Percentiles rank a stretch among this genome's conserved stretches.
phyloP scores from a whole-genome alignment of 2,113 vertebrate species.

The Cinclus cinclus region DNA sequence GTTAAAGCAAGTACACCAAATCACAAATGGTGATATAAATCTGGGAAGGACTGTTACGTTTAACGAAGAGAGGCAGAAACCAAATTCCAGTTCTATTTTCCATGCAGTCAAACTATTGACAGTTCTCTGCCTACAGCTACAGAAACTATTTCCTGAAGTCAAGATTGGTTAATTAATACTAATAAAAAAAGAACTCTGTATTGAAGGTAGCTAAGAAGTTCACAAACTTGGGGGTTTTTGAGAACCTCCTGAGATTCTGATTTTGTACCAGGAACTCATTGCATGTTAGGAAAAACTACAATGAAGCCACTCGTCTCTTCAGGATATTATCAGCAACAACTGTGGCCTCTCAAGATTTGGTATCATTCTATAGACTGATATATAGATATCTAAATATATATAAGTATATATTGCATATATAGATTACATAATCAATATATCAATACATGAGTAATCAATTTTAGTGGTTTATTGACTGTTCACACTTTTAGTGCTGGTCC shows the following conservation, averaged over 20 bases:
- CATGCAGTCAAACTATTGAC: background rate
- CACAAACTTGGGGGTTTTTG: background rate
- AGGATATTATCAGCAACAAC: background rate
- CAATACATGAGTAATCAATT: background rate
- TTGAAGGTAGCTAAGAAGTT: background rate
- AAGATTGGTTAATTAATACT: background rate
- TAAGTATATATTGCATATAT: background rate
- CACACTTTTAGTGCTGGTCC: background rate
- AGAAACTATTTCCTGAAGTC: background rate
- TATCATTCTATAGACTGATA: background rate
- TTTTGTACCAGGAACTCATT: background rate
- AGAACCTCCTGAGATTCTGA: background rate
- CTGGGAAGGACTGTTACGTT: background rate
- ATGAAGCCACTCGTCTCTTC: accelerated
- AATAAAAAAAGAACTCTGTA: background rate
- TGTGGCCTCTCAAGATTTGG: background rate
- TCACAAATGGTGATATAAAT: background rate
- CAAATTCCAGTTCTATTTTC: background rate
- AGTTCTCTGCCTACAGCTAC: background rate
- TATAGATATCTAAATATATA: background rate
- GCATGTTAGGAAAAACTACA: background rate
- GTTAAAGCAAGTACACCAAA: background rate
- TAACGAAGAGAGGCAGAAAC: background rate
- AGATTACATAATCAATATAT: background rate
- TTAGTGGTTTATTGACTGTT: background rate